Base-by-base conservation (phyloP, 92 coral and sea anemone species). In the Palythoa grandiflora region DNA sequence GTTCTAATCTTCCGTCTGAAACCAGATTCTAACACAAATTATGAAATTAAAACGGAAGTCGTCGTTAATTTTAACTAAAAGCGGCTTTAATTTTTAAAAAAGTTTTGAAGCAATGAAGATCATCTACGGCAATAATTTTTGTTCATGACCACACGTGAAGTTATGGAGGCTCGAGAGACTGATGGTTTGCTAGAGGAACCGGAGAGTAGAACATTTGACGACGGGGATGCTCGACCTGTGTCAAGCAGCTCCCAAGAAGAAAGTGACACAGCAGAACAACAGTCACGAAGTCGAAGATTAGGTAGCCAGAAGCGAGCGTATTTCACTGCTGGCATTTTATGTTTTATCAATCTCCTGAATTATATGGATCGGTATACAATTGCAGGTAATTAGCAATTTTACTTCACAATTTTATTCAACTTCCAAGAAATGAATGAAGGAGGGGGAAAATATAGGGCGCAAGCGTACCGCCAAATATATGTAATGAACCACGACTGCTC, bases 351-450 rank as follows among this genome's bases (percentile, higher is more conserved):
- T 63, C 93, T 97, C 16, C 89, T 97, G 52, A 97, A 97, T 71
- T 97, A 97, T 60, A 97, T 97, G 99, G 99, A 97, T 80, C 90
- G 99, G 10, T 96, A 92, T 55, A 97, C 99, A 4, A 92, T 97
- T 35, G 97, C 98, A 87, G 99, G 99, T 95, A 72, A 4, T 92
- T 39, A 13, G 54, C 44, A 44, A 14, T 17, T 38, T 38, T 14
- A 28, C 57, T 17, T 15, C 12, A 61, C 2, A 21, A n/a, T 40
- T 52, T 55, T 54, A 9, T 15, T 63, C 2, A 75, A 75, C 57
- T 50, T 48, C 13, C 38, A 16, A 52, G 21, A 35, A 48, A 39
- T n/a, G n/a, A n/a, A n/a, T n/a, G n/a, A n/a, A n/a, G n/a, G n/a
- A n/a, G n/a, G n/a, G n/a, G n/a, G n/a, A n/a, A n/a, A n/a, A n/a